Conservation (phyloP, 2,888 invertebrate species). For the Arrhopalites spinosus region DNA sequence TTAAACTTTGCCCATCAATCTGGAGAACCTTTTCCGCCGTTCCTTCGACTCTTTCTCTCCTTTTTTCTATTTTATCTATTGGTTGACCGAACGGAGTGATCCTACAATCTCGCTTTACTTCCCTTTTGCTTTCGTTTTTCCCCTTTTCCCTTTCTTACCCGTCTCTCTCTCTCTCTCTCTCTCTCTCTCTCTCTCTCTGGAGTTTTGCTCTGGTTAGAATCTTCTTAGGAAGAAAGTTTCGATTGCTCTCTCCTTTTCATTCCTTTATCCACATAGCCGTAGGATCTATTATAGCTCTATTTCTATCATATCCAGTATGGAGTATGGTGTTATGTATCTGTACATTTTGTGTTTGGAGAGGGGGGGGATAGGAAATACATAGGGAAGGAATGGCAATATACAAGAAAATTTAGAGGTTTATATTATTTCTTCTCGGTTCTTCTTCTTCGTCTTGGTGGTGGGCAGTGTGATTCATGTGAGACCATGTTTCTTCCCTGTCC, state of each 20-base stretch:
- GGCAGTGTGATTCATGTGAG: slow-evolving; percentile 43
- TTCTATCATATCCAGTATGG: neutral
- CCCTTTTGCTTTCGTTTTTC: neutral
- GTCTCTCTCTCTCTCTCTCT: neutral
- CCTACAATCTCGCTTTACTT: neutral
- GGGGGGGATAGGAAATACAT: too few species aligned
- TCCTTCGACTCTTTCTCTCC: slow-evolving; percentile 40
- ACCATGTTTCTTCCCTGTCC: slow-evolving; percentile 45
- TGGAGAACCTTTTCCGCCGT: slow-evolving; percentile 44
- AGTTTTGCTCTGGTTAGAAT: neutral
- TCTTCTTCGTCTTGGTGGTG: slow-evolving; percentile 23
- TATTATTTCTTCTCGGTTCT: slow-evolving; percentile 20
- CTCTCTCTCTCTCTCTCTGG: neutral
- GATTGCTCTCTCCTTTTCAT: neutral
- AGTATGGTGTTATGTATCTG: neutral
- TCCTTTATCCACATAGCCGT: neutral
- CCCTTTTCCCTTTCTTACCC: slow-evolving; percentile 4
- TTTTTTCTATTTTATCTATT: slow-evolving; percentile 28
- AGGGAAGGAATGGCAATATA: slow-evolving; percentile 2
- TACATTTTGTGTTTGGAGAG: neutral
- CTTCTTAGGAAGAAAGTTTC: neutral
- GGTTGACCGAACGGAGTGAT: slow-evolving; percentile 19
- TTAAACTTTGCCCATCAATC: slow-evolving; percentile 56
- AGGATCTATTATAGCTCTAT: neutral
- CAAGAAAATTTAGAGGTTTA: slow-evolving; percentile 31